Percentiles rank a stretch among this genome's conserved stretches.
Evolutionary conservation across 2,113 vertebrate genomes (phyloP).

Genomic region (Planiliza haematocheilus): DNA sequence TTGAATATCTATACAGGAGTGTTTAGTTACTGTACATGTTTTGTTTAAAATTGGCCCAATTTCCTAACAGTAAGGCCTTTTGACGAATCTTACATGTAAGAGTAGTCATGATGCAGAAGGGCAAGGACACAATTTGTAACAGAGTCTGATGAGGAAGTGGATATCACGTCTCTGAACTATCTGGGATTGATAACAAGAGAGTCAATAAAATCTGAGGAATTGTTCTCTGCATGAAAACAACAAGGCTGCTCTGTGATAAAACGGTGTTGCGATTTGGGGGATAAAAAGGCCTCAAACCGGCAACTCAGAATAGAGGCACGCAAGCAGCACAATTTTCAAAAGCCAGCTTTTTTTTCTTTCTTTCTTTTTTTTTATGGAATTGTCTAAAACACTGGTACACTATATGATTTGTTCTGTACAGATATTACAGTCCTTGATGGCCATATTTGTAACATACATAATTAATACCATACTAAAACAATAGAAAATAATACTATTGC

Average conservation of each 20-base stretch:
- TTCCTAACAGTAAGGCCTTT: too few species aligned
- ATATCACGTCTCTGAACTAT: constrained; percentile 23
- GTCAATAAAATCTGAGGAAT: constrained; percentile 4
- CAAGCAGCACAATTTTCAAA: background rate
- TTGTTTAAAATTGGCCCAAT: background rate
- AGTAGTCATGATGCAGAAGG: background rate
- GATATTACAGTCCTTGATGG: constrained; percentile 18
- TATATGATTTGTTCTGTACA: constrained; percentile 14
- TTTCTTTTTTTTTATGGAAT: background rate
- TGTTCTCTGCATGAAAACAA: constrained; percentile 3
- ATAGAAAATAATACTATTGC: constrained; percentile 32
- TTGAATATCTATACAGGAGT: too few species aligned
- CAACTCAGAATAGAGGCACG: background rate
- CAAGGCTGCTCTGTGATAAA: constrained; percentile 24
- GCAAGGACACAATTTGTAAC: constrained; percentile 9
- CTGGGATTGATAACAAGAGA: constrained; percentile 2
- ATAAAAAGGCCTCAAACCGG: background rate
- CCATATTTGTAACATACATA: constrained; percentile 18
- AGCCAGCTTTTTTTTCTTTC: background rate
- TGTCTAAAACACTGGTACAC: background rate
- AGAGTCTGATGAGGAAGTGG: background rate
- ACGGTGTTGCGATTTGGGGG: background rate
- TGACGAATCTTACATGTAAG: too few species aligned
- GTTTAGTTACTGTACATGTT: background rate
- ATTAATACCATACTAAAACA: constrained; percentile 29